A percentile compares a stretch with the other conserved stretches of the same genome.
Evolutionary conservation across 2,113 vertebrate species (phyloP).

Genomic region (Chionodraco myersi): DNA sequence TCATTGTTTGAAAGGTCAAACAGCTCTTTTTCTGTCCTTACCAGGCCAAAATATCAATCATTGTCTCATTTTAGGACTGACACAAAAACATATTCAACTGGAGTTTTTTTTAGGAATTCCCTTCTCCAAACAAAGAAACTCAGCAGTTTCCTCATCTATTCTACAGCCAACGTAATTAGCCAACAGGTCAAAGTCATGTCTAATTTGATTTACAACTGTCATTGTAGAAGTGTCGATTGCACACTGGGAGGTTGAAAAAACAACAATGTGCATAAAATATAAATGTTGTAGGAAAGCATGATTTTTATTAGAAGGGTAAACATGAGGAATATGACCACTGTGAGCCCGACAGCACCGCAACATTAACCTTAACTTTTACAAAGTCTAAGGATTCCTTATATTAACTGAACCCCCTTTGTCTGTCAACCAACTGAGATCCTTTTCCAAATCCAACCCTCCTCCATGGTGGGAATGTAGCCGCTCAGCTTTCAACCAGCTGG

Average conservation of each 20-base stretch:
- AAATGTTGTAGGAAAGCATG: constrained; percentile 70
- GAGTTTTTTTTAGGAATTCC: neutral
- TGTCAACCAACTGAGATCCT: constrained; percentile 23
- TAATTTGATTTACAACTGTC: neutral
- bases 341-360: constrained; percentile 18
- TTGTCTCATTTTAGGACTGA: too few species aligned
- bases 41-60: neutral
- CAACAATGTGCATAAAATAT: neutral
- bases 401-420: neutral
- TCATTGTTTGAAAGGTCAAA: neutral
- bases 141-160: neutral
- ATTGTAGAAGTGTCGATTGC: neutral
- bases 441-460: constrained; percentile 39
- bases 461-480: constrained; percentile 61
- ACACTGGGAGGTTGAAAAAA: neutral
- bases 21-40: neutral
- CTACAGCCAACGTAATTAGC: too few species aligned
- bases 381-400: constrained; percentile 13
- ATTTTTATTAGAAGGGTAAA: constrained; percentile 73
- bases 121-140: neutral
- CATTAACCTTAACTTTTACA: constrained; percentile 25
- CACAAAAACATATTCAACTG: neutral
- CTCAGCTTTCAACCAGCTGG: constrained; percentile 81
- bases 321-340: constrained; percentile 1
- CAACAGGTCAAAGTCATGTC: neutral